phyloP scores from a whole-genome alignment of 1,140 invertebrate species.

The Ceratosolen solmsi region DNA sequence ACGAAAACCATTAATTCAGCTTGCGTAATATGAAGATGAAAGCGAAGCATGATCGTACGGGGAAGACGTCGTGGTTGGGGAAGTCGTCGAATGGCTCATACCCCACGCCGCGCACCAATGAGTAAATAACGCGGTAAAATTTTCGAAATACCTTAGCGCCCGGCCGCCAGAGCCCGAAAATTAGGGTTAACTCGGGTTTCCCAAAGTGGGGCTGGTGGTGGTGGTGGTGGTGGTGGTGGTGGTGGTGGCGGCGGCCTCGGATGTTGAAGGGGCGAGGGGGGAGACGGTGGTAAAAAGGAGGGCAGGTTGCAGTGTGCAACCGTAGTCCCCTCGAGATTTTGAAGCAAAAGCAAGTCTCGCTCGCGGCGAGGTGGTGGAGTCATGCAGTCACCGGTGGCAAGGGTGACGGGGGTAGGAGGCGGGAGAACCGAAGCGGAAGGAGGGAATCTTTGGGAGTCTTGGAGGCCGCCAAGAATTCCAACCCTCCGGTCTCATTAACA shows the following conservation, averaged over 20 bases:
- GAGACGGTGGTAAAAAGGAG: no score
- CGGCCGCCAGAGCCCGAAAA: not conserved
- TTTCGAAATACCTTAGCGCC: conserved; percentile 34
- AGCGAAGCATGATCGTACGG: not conserved
- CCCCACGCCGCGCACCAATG: not conserved
- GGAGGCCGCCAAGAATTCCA: conserved; percentile 71
- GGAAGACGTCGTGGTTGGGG: not conserved
- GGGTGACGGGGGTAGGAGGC: not conserved
- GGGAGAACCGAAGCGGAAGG: not conserved
- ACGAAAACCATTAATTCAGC: no score
- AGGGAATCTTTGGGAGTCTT: conserved; percentile 72
- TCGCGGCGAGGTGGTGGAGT: not conserved
- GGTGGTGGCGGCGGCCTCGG: not conserved
- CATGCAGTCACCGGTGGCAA: conserved; percentile 46
- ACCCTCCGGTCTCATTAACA: conserved; percentile 74
- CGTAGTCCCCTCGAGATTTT: conserved; percentile 28
- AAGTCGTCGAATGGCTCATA: not conserved
- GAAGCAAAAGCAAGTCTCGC: conserved; percentile 61
- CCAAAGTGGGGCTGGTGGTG: no score
- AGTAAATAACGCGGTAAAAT: conserved; percentile 42
- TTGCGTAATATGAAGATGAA: no score
- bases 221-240: not conserved
- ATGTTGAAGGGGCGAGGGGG: not conserved
- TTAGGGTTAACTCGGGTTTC: conserved; percentile 21
- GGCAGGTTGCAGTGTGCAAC: not conserved